Conservation (phyloP, 2,797 vertebrate genomes). For the Gymnothorax javanicus region DNA sequence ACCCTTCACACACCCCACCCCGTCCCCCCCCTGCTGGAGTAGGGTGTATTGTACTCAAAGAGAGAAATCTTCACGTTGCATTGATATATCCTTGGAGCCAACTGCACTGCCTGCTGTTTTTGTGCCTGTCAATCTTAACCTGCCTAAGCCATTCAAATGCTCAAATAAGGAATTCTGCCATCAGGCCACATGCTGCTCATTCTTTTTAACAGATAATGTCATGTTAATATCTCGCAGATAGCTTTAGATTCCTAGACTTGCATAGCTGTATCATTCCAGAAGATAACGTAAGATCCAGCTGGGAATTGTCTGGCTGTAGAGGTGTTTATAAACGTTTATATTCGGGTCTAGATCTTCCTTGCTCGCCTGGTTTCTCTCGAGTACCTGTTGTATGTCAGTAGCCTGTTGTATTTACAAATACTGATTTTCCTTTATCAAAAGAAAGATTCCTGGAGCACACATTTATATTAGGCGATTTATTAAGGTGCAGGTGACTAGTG, state of each 20-base stretch:
- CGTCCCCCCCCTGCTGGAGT: constrained; percentile 49
- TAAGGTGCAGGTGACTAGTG: no score
- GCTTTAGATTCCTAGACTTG: not conserved
- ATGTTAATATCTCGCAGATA: not conserved
- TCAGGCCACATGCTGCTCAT: not conserved
- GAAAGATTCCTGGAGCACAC: no score
- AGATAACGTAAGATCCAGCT: not conserved
- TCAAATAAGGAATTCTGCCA: constrained; percentile 30
- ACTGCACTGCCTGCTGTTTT: constrained; percentile 54
- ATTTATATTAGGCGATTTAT: no score
- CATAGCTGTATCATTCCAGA: not conserved
- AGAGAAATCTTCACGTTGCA: constrained; percentile 58
- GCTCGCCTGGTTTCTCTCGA: not conserved
- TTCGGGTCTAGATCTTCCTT: not conserved
- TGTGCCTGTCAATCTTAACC: constrained; percentile 60
- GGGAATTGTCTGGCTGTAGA: not conserved
- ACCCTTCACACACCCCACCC: constrained; percentile 29
- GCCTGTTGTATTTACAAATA: not conserved
- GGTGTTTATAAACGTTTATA: not conserved
- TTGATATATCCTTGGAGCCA: constrained; percentile 68
- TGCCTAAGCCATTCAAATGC: constrained; percentile 60
- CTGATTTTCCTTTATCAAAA: no score
- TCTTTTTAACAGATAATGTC: not conserved
- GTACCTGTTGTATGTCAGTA: not conserved
- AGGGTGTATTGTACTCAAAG: constrained; percentile 59